Conservation (phyloP, 2,888 invertebrate genomes). For the Drosophila buzzatii region DNA sequence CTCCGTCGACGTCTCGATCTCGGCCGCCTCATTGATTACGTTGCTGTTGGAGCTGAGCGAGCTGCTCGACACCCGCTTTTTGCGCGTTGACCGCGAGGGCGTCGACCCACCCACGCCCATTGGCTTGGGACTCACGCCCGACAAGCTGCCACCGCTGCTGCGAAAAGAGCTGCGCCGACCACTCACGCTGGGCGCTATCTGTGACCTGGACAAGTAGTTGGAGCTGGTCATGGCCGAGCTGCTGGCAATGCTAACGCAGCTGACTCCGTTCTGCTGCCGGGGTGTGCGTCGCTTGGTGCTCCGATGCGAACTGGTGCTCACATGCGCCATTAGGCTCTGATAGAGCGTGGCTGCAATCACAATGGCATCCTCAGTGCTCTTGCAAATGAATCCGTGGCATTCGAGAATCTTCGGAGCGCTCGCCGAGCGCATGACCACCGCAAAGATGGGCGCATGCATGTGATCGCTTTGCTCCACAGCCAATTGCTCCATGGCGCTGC, state of each 20-base stretch:
- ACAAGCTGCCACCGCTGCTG: constrained; percentile 66
- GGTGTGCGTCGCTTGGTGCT: constrained; percentile 86
- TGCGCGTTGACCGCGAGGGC: constrained; percentile 91
- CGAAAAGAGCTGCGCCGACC: constrained; percentile 82
- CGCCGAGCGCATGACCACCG: constrained; percentile 93
- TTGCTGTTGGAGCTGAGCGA: constrained; percentile 88
- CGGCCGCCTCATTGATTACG: constrained; percentile 86
- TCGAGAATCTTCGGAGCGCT: constrained; percentile 92
- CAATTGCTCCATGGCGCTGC: constrained; percentile 83
- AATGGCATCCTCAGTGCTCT: constrained; percentile 95
- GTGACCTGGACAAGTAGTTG: constrained; percentile 80
- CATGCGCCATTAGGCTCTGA: constrained; percentile 93
- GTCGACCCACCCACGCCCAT: constrained; percentile 68
- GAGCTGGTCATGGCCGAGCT: constrained; percentile 86
- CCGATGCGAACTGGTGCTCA: constrained; percentile 87
- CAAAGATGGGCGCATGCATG: constrained; percentile 93
- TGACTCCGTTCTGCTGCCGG: constrained; percentile 90
- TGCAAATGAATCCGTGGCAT: constrained; percentile 96
- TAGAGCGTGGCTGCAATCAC: constrained; percentile 96
- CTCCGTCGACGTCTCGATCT: constrained; percentile 85
- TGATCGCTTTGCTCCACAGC: constrained; percentile 86
- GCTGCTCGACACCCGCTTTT: constrained; percentile 89
- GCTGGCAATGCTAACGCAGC: constrained; percentile 91
- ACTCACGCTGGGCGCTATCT: constrained; percentile 61
- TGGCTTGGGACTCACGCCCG: constrained; percentile 45